Conservation (phyloP, 2,797 vertebrate species). For the Oreochromis grahami region DNA sequence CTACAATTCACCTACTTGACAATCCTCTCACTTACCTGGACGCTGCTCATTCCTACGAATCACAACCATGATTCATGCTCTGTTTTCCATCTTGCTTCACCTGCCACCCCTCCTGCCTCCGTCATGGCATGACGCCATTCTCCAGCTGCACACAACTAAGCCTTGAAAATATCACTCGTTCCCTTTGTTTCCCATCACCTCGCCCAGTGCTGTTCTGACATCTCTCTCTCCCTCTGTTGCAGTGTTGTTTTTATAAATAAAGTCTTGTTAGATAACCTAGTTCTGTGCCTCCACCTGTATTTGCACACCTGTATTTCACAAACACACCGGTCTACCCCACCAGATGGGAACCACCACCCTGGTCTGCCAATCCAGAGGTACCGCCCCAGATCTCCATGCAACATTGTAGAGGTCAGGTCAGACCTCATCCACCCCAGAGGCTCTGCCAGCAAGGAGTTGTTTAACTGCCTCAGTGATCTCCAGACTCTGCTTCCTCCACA, state of each 20-base stretch:
- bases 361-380: too few relatives aligned
- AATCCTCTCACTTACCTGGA: background rate
- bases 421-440: too few relatives aligned
- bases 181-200: background rate
- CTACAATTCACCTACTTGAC: background rate
- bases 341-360: too few relatives aligned
- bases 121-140: background rate
- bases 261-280: background rate
- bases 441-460: too few relatives aligned
- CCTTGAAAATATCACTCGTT: background rate
- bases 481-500: too few relatives aligned
- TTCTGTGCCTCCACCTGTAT: background rate
- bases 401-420: too few relatives aligned
- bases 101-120: background rate
- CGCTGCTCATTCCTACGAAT: background rate
- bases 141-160: background rate
- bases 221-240: background rate
- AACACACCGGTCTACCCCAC: too few relatives aligned
- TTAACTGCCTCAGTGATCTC: too few relatives aligned
- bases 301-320: too few relatives aligned
- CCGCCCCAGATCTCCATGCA: too few relatives aligned
- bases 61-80: background rate
- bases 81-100: background rate
- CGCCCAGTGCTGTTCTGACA: background rate
- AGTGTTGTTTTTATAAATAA: background rate